Evolutionary conservation across 2,797 vertebrate species (phyloP).

Genomic region (Propithecus deckenii): DNA sequence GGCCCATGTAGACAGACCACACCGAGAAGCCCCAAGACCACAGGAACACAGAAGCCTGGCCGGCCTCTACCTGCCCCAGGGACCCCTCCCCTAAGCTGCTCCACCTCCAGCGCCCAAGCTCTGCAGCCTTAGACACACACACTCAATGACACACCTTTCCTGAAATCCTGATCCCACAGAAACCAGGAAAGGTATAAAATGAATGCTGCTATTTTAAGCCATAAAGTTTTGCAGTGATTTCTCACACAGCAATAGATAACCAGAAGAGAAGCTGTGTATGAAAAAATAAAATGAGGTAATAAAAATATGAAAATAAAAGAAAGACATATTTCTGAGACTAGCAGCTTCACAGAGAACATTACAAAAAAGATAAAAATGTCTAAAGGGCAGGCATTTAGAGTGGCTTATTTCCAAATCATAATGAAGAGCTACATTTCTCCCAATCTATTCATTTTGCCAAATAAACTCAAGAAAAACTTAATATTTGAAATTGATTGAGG

Average conservation of each 20-base stretch:
- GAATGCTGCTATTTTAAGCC: neutral
- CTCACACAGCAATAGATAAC: neutral
- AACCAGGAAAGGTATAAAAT: neutral
- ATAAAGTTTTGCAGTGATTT: neutral
- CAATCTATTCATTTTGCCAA: slow-evolving; percentile 59
- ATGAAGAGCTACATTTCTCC: slow-evolving; percentile 65
- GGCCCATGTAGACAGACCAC: neutral
- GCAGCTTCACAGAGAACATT: slow-evolving; percentile 21
- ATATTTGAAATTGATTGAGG: neutral
- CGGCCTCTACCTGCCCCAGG: no score
- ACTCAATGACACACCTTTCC: neutral
- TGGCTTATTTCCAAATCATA: slow-evolving; percentile 68
- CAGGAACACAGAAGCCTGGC: neutral
- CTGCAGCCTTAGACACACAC: neutral
- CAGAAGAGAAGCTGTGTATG: neutral
- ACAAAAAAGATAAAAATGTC: slow-evolving; percentile 37
- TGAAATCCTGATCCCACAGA: neutral
- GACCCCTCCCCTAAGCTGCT: no score
- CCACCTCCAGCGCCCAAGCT: neutral
- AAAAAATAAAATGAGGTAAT: slow-evolving; percentile 1
- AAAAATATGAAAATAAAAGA: slow-evolving; percentile 9
- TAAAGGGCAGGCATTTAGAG: slow-evolving; percentile 52
- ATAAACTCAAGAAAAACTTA: neutral
- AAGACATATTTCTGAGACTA: slow-evolving; percentile 2
- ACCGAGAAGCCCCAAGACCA: neutral